phyloP scores from a whole-genome alignment of 2,113 vertebrate species.

The Aldabrachelys gigantea region DNA sequence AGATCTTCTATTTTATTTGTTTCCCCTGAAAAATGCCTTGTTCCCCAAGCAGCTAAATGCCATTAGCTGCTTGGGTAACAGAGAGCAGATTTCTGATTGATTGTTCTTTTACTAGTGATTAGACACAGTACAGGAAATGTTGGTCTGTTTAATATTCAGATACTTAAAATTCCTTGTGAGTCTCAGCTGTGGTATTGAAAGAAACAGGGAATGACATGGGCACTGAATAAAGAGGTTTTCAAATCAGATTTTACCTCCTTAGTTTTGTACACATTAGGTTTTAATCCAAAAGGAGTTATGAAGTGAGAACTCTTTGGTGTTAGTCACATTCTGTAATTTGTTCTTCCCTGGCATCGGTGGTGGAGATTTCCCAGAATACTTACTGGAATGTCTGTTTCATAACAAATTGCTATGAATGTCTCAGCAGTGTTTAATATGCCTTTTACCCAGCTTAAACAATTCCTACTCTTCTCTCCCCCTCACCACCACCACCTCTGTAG shows the following conservation, averaged over 20 bases:
- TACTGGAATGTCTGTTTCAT: neutral
- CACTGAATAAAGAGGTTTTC: neutral
- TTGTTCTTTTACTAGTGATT: neutral
- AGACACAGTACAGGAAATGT: neutral
- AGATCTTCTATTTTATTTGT: neutral
- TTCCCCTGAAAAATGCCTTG: neutral
- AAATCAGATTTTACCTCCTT: neutral
- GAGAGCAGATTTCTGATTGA: neutral
- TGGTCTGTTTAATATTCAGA: neutral
- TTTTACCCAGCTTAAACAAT: neutral
- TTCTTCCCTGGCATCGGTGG: neutral
- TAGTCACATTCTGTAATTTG: neutral
- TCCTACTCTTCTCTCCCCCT: neutral
- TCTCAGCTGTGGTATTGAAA: neutral
- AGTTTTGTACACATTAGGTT: neutral
- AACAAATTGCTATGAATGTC: conserved; percentile 4
- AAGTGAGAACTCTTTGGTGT: neutral
- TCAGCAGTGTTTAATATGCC: neutral
- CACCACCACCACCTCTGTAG: neutral
- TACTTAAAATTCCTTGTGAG: neutral
- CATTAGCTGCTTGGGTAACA: neutral
- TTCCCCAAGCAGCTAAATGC: no score
- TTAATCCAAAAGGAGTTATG: neutral
- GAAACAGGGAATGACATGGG: neutral
- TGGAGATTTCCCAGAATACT: neutral